These are phyloP conservation scores for Oncorhynchus mykiss DNA, from an alignment of 2,113 vertebrate species.

Conservation along the genomic window DNA sequence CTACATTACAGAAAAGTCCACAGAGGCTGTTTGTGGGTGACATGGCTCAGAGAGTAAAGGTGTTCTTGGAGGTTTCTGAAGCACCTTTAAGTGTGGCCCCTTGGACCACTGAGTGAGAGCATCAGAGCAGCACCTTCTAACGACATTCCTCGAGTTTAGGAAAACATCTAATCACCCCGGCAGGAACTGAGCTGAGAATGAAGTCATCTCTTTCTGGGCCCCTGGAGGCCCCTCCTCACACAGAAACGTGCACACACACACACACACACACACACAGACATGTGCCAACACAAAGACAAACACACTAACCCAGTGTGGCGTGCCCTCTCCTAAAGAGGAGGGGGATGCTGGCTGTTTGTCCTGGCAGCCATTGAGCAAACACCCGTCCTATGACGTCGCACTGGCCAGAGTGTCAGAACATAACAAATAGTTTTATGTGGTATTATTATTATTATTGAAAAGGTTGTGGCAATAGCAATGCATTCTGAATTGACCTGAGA, in stretches of 20 bases:
- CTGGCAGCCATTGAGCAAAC: slow-evolving; percentile 54
- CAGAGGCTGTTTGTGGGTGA: neutral
- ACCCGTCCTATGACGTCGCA: slow-evolving; percentile 46
- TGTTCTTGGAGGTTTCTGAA: no score
- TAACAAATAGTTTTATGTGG: slow-evolving; percentile 57
- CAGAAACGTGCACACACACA: slow-evolving; percentile 10
- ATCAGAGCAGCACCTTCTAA: slow-evolving; percentile 47
- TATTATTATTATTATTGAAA: slow-evolving; percentile 51
- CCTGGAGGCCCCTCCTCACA: slow-evolving; percentile 22
- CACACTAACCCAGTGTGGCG: neutral
- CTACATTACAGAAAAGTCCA: no score
- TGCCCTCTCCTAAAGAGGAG: slow-evolving; percentile 25
- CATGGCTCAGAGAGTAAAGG: neutral
- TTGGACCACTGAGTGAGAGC: slow-evolving; percentile 10
- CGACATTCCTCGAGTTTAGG: slow-evolving; percentile 54
- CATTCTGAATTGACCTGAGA: slow-evolving; percentile 33
- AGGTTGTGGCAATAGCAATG: slow-evolving; percentile 51
- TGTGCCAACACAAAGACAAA: neutral
- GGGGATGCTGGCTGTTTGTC: slow-evolving; percentile 54
- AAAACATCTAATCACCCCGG: slow-evolving; percentile 42
- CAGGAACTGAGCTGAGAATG: slow-evolving; percentile 40
- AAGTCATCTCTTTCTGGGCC: slow-evolving; percentile 31
- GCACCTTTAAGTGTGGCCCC: slow-evolving; percentile 6
- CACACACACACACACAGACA: slow-evolving; percentile 8
- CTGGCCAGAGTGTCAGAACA: slow-evolving; percentile 47